Evolutionary conservation across 2,888 invertebrate genomes (phyloP), one percentile per base, ranked within the genome.

Genomic region (Tenthredo livida): DNA sequence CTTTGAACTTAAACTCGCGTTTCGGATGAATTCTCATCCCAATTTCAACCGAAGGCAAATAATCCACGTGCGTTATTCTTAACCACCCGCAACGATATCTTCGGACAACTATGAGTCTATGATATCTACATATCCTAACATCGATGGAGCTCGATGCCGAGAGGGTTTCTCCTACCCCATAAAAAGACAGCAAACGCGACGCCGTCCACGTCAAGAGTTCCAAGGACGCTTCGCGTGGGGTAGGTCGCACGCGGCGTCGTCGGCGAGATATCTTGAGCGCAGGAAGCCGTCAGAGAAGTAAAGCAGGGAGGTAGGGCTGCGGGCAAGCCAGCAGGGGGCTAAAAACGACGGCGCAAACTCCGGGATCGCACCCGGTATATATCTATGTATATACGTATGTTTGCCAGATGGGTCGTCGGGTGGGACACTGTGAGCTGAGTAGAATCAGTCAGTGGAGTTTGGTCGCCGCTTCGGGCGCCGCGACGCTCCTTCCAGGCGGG

Each of bases 401-500:
- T 87, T 85, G 85, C 87, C 90, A 89, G 90, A 88, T 89, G 89
- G 85, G 83, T 84, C 83, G 86, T 80, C 84, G 85, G 67, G 86
- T 73, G 85, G 77, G 85, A 73, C 47, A 72, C 84, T 61, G 73
- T 85, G 86, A 86, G 85, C 83, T 33, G 85, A 86, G 85, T 25
- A 83, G 70, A 70, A 89, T 89, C 89, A 91, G 91, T 91, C 91
- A 83, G 83, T 83, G 83, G 83, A 83, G 83, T 83, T 70, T 83
- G 83, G 83, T 83, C 83, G 83, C 83, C 83, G 83, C 83, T 83
- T 67, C 83, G 83, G 83, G 83, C 83, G 83, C 83, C 83, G 83
- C 83, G 83, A 83, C 83, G 83, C 83, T 83, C 83, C 83, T 83
- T 83, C 67, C 15, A 83, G 70, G 83, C 83, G 83, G 83, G 83